Base-by-base conservation (phyloP, 92 coral and sea anemone species). In the Heliopora coerulea region DNA sequence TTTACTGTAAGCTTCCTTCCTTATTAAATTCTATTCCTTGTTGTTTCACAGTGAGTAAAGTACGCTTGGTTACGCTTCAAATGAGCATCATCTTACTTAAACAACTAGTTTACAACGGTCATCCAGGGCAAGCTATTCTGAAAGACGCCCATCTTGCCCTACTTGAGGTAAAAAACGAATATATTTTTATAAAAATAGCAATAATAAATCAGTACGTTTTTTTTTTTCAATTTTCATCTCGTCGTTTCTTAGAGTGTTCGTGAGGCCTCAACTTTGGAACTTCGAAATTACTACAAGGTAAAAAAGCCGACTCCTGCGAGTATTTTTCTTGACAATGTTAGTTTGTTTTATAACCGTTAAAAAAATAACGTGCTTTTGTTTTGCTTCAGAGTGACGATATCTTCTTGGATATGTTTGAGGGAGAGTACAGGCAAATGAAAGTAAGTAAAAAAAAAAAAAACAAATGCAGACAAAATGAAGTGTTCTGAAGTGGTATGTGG, bases 361-460 rank as follows among this genome's bases (percentile, higher is more conserved):
- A n/a, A n/a, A n/a, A n/a, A n/a, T n/a, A n/a, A n/a, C n/a, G n/a
- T n/a, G n/a, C n/a, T n/a, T n/a, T n/a, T n/a, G n/a, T n/a, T n/a
- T n/a, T n/a, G n/a, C n/a, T n/a, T n/a, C 64, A 93, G 98, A 91
- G 91, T 27, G 98, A 93, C 46, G 98, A 93, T 63, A 86, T 87
- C 35, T 93, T 93, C 79, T 69, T 93, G 57, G 98, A 93, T 62
- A 90, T 93, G 98, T 93, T 93, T 82, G 98, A 93, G 58, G 98
- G 86, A 48, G 98, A 93, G 64, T 93, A 89, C 64, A 81, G 98
- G 18, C 98, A 93, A 75, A 85, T 91, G 78, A 93, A 93, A 91
- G 98, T 93, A 34, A 18, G 81, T 37, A 4, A 37, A 37, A 37
- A 37, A 4, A 11, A 37, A 37, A 11, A 37, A 37, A n/a, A n/a